phyloP scores from a whole-genome alignment of 2,888 invertebrate species.

The Apamea crenata region DNA sequence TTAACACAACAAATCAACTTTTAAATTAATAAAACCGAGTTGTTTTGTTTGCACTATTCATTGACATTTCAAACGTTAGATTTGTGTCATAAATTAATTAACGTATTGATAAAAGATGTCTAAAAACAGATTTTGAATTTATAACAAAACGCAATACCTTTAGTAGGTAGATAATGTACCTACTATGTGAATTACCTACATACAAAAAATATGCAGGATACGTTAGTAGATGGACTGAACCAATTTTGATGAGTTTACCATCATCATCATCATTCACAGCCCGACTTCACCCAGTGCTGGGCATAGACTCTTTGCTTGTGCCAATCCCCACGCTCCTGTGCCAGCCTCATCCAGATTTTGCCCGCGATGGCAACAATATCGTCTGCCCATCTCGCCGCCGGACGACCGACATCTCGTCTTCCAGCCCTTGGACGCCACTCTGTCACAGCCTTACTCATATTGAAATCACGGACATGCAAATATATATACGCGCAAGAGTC shows the following conservation, averaged over 20 bases:
- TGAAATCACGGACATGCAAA: not conserved
- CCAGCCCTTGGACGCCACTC: not conserved
- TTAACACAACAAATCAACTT: slow-evolving; percentile 9
- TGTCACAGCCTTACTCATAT: not conserved
- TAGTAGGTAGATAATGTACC: not conserved
- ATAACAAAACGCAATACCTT: not conserved
- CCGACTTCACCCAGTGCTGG: too few species aligned
- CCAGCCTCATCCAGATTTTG: too few species aligned
- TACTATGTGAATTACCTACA: not conserved
- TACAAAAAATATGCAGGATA: not conserved
- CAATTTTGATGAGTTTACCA: not conserved
- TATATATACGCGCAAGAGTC: not conserved
- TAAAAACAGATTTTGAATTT: not conserved
- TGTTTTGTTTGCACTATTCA: slow-evolving; percentile 24
- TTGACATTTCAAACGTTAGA: slow-evolving; percentile 29
- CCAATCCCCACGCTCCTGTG: too few species aligned
- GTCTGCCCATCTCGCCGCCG: not conserved
- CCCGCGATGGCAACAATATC: not conserved
- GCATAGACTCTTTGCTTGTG: too few species aligned
- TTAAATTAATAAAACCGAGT: slow-evolving; percentile 20
- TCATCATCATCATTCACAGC: too few species aligned
- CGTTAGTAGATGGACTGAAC: not conserved
- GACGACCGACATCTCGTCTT: not conserved
- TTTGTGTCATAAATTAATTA: slow-evolving; percentile 36
- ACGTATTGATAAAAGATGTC: slow-evolving; percentile 2